These are phyloP conservation scores for Antennarius striatus DNA, from an alignment of 2,113 vertebrate species.

Conservation along the genomic window DNA sequence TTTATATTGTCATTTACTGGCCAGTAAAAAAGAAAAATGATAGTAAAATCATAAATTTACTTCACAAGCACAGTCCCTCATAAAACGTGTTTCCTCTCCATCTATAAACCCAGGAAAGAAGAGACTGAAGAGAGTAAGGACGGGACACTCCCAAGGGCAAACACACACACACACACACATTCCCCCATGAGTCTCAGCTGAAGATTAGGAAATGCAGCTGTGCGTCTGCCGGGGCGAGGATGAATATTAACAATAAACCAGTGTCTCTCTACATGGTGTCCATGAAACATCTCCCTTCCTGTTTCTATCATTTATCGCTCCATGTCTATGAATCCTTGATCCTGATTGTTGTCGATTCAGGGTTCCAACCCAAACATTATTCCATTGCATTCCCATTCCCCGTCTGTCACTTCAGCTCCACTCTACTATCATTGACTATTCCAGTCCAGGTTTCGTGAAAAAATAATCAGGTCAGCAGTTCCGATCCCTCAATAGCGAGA, in stretches of 20 bases:
- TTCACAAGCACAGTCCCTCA: too few relatives aligned
- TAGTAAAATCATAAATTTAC: too few relatives aligned
- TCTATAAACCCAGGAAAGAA: too few relatives aligned
- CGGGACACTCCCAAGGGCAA: background rate
- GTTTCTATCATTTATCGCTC: background rate
- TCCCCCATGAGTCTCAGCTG: background rate
- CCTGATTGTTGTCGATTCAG: slow-evolving; percentile 16
- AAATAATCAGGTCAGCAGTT: slow-evolving; percentile 16
- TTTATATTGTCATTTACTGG: too few relatives aligned
- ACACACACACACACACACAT: background rate
- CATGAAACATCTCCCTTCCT: background rate
- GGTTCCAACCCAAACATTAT: slow-evolving; percentile 1
- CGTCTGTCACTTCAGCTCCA: background rate
- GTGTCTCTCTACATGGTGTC: background rate
- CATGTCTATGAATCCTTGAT: background rate
- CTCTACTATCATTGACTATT: slow-evolving; percentile 28
- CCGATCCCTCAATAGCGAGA: slow-evolving; percentile 4
- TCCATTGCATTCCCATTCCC: slow-evolving; percentile 16
- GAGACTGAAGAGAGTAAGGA: too few relatives aligned
- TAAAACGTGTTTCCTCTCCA: background rate
- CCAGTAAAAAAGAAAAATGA: too few relatives aligned
- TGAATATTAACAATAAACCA: slow-evolving; percentile 1
- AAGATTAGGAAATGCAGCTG: slow-evolving; percentile 7
- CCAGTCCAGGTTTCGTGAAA: slow-evolving; percentile 9
- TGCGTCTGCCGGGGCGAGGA: slow-evolving; percentile 3